These are phyloP conservation scores for Clitarchus hookeri DNA, from an alignment of 2,888 invertebrate species.

Conservation along the genomic window DNA sequence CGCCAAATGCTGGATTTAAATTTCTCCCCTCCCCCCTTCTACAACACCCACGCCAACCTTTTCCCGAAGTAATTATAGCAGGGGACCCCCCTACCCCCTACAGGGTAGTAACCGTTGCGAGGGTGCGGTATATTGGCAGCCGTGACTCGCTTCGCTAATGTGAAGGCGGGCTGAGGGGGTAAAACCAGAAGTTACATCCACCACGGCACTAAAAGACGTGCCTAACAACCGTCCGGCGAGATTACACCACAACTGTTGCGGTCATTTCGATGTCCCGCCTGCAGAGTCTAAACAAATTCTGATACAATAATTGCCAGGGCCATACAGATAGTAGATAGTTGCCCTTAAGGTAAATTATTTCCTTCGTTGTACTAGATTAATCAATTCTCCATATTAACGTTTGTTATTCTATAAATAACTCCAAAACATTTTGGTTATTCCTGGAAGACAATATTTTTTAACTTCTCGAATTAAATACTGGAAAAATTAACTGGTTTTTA, in stretches of 20 bases:
- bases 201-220: neutral
- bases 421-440: too few species aligned
- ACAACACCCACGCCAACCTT: neutral
- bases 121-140: slow-evolving; percentile 2
- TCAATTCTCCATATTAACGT: too few species aligned
- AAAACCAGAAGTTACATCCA: neutral
- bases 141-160: neutral
- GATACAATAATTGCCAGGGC: too few species aligned
- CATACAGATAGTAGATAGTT: too few species aligned
- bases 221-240: neutral
- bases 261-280: neutral
- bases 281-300: too few species aligned
- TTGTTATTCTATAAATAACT: too few species aligned
- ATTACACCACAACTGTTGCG: neutral
- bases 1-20: slow-evolving; percentile 24
- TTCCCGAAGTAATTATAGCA: slow-evolving; percentile 22
- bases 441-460: too few species aligned
- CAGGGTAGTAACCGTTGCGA: neutral
- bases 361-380: too few species aligned
- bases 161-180: neutral
- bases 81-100: neutral
- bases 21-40: neutral
- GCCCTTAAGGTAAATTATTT: too few species aligned
- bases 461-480: too few species aligned
- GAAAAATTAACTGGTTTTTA: too few species aligned